phyloP scores from a whole-genome alignment of 2,113 vertebrate genomes.

The Prochilodus magdalenae region DNA sequence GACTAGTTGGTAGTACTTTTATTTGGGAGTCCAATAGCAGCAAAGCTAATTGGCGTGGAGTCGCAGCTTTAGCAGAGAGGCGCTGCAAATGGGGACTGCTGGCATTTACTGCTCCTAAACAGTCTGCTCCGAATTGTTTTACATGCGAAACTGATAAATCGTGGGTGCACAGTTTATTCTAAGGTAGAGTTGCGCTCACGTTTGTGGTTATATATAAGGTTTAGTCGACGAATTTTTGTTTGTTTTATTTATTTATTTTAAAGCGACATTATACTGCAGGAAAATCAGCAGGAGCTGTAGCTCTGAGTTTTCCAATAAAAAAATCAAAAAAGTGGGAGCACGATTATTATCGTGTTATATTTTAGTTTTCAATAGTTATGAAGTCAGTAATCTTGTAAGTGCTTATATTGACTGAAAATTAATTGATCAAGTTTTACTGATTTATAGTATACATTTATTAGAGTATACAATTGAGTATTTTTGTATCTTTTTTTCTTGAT shows the following conservation, averaged over 20 bases:
- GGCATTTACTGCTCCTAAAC: slow-evolving; percentile 51
- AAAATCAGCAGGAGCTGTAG: slow-evolving; percentile 15
- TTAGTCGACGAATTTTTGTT: slow-evolving; percentile 2
- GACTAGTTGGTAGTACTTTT: slow-evolving; percentile 52
- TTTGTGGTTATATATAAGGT: not conserved
- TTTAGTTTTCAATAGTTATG: not conserved
- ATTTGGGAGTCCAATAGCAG: slow-evolving; percentile 53
- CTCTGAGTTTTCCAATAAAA: slow-evolving; percentile 16
- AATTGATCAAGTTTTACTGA: not conserved
- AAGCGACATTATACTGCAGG: slow-evolving; percentile 52
- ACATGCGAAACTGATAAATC: not conserved
- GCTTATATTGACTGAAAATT: not conserved
- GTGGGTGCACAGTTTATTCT: not conserved
- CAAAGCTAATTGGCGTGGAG: slow-evolving; percentile 60
- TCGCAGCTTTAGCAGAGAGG: slow-evolving; percentile 40
- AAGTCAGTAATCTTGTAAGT: too few species aligned
- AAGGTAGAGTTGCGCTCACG: not conserved
- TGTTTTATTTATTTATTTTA: slow-evolving; percentile 43
- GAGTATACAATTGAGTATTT: not conserved
- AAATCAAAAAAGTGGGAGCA: not conserved
- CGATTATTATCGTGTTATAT: not conserved
- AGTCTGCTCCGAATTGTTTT: slow-evolving; percentile 36
- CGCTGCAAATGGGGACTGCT: slow-evolving; percentile 42
- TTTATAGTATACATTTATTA: not conserved
- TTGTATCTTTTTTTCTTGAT: too few species aligned